Evolutionary conservation across 2,888 invertebrate species (phyloP).

Genomic region (Drosophila mettleri): DNA sequence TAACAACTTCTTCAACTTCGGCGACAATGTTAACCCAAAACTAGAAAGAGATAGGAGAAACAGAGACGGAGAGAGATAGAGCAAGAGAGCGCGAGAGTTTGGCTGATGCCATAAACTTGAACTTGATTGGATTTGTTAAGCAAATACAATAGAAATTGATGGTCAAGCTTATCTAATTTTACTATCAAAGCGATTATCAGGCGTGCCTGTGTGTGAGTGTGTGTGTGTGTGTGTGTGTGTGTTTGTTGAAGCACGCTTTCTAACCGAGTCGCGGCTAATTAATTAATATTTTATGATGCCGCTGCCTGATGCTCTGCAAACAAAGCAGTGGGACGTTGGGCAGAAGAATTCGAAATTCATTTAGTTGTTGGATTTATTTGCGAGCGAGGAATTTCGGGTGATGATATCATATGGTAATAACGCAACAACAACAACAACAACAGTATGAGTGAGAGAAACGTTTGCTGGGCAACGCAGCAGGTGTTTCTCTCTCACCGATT

Average conservation of each 20-base stretch:
- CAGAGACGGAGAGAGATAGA: not conserved
- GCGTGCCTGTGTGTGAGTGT: conserved; percentile 24
- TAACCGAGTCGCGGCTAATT: conserved; percentile 66
- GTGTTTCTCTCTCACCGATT: conserved; percentile 60
- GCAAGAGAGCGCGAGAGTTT: conserved; percentile 13
- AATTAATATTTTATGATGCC: conserved; percentile 78
- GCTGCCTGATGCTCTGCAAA: conserved; percentile 71
- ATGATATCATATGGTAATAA: conserved; percentile 84
- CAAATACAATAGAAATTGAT: conserved; percentile 76
- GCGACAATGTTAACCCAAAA: conserved; percentile 28
- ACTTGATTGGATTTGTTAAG: conserved; percentile 69
- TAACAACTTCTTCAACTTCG: conserved; percentile 75
- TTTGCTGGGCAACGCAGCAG: conserved; percentile 75
- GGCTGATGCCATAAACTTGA: conserved; percentile 68
- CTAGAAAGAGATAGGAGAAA: conserved; percentile 1
- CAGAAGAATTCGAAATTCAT: conserved; percentile 76
- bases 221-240: conserved; percentile 20
- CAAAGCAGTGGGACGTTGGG: conserved; percentile 71
- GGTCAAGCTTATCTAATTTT: conserved; percentile 71
- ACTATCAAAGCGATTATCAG: conserved; percentile 63
- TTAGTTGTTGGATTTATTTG: conserved; percentile 81
- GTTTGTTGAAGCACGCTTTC: conserved; percentile 65
- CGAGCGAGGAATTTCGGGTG: conserved; percentile 82
- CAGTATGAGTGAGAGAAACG: conserved; percentile 40
- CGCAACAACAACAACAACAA: conserved; percentile 60